Conservation (phyloP, 2,888 invertebrate species). For the Leucophora obtusa region DNA sequence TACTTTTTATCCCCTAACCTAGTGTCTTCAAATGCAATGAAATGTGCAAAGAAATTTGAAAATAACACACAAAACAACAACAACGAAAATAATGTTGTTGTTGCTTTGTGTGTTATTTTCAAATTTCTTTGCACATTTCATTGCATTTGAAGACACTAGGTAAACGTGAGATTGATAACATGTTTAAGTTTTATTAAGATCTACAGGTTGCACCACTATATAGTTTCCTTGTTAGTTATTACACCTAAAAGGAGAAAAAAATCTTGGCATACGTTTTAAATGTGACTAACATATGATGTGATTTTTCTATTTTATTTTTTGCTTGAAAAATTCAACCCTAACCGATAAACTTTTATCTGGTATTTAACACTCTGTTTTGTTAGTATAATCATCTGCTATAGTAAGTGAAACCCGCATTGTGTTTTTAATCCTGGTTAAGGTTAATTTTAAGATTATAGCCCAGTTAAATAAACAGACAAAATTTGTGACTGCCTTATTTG, state of each 20-base stretch:
- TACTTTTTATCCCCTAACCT: no score
- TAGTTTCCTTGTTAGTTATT: constrained; percentile 16
- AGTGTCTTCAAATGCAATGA: no score
- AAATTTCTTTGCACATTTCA: no score
- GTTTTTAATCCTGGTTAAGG: constrained; percentile 41
- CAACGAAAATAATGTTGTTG: no score
- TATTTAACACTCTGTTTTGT: constrained; percentile 46
- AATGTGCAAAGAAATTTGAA: no score
- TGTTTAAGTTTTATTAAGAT: no score
- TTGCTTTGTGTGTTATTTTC: no score
- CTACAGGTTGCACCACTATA: no score
- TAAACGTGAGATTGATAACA: no score
- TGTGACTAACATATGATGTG: constrained; percentile 76
- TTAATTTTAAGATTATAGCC: constrained; percentile 60
- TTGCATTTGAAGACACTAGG: no score
- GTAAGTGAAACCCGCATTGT: no score
- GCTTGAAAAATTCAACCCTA: constrained; percentile 13
- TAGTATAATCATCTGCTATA: not conserved
- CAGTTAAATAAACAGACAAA: constrained; percentile 58
- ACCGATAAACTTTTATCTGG: constrained; percentile 52
- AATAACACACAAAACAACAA: no score
- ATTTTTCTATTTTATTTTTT: constrained; percentile 49
- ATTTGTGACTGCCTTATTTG: constrained; percentile 30
- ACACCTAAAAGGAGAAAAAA: constrained; percentile 66
- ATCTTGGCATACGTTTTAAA: constrained; percentile 75